Evolutionary conservation across 2,797 vertebrate species (phyloP), one percentile per base, ranked within the genome.

Genomic region (Anniella stebbinsi): DNA sequence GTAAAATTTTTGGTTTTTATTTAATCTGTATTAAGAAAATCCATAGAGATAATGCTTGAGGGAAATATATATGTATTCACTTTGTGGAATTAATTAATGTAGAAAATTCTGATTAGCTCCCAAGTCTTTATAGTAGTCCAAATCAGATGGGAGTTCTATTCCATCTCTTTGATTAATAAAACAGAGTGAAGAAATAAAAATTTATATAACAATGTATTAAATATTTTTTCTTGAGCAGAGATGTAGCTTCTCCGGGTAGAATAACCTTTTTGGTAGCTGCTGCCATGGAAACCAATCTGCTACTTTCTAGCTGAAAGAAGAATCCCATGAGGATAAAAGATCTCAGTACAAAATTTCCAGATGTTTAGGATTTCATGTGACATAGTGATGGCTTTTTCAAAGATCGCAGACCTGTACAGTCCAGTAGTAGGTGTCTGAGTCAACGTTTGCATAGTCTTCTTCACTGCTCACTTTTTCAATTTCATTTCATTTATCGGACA

Each of bases 251-350:
- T 93, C 85, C 91, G 89, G 92, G 81, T 28, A 2, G 38, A 51
- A 91, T 91, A 94, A 93, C 88, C 91, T 95, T 95, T 94, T 94
- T 41, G 77, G 7, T 80, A 93, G 75, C 88, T 93, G 87, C 90
- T 96, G 84, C 94, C 91, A 83, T 94, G 87, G 93, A 93, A 95
- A 94, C 93, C 66, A 93, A 93, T 23, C 84, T 76, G 67, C 75
- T 93, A 89, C 86, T 90, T 93, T 92, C 89, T 36, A 67, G 33
- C 91, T 93, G 88, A 87, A 93, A 95, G 90, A 73, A 86, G 15
- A 93, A 89, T 48, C 88, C 73, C 76, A 85, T 90, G 87, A 91
- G 91, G 77, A 78, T 89, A 84, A 23, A 33, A 54, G 92, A 78
- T 87, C 93, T 60, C 69, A 92, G 90, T 90, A 83, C 0, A 0